Percentiles rank a stretch among this genome's conserved stretches.
Evolutionary conservation across 2,113 vertebrate genomes (phyloP).

Genomic region (Shinisaurus crocodilurus): DNA sequence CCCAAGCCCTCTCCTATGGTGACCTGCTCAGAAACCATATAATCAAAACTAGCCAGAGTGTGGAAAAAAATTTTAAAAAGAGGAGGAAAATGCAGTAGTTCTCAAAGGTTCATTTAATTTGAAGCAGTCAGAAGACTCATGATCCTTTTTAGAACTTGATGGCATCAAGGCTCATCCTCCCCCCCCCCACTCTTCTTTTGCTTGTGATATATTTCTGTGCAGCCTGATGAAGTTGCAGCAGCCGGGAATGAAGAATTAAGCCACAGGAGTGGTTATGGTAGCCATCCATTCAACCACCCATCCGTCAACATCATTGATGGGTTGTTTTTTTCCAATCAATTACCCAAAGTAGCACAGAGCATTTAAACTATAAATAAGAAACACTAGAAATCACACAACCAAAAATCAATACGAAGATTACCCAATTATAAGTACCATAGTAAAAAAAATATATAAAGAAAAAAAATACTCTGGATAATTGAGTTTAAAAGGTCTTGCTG

Average conservation of each 20-base stretch:
- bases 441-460: neutral
- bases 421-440: neutral
- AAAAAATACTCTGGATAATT: neutral
- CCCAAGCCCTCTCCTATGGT: constrained; percentile 24
- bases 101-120: constrained; percentile 9
- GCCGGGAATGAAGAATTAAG: neutral
- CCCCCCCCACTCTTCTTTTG: neutral
- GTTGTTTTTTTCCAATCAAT: neutral
- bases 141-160: neutral
- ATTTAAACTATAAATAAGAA: neutral
- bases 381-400: neutral
- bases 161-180: neutral
- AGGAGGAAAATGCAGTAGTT: neutral
- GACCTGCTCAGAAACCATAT: constrained; percentile 25
- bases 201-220: neutral
- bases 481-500: neutral
- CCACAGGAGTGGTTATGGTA: neutral
- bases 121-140: constrained; percentile 8
- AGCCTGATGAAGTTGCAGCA: neutral
- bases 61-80: neutral
- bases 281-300: neutral
- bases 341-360: neutral
- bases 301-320: neutral
- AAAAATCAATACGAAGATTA: neutral
- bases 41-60: neutral